phyloP scores from a whole-genome alignment of 2,113 vertebrate genomes.

The Muscicapa adusta region DNA sequence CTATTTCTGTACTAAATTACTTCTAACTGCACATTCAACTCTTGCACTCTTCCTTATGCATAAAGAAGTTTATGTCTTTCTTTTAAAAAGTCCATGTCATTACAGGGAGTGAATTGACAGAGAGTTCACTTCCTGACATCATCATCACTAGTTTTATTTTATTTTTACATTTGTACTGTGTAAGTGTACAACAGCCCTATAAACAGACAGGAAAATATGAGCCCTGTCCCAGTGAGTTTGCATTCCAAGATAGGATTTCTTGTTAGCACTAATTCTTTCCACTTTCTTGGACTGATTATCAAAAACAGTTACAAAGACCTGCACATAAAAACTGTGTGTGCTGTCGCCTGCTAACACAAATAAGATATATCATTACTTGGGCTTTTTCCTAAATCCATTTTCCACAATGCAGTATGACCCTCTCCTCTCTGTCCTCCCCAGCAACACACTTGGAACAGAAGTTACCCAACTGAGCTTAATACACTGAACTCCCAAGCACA shows the following conservation, averaged over 20 bases:
- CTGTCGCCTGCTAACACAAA: neutral
- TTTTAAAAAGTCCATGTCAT: neutral
- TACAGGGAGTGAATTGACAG: neutral
- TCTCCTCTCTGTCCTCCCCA: neutral
- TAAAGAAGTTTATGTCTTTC: neutral
- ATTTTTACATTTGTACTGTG: neutral
- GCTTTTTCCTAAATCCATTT: neutral
- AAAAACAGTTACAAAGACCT: neutral
- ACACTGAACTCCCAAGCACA: neutral
- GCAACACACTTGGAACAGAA: neutral
- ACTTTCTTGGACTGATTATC: neutral
- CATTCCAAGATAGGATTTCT: neutral
- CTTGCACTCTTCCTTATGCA: neutral
- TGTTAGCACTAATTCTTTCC: neutral
- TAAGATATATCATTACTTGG: neutral
- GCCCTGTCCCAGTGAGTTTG: neutral
- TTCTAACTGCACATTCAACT: neutral
- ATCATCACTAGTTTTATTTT: neutral
- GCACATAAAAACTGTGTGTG: neutral
- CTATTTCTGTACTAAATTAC: neutral
- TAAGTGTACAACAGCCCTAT: neutral
- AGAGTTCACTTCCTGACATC: neutral
- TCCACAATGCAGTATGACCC: neutral
- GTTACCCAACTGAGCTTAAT: neutral
- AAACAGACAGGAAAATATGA: neutral